These are phyloP conservation scores for Archivesica marissinica DNA, from an alignment of 1,140 invertebrate genomes.

Conservation along the genomic window DNA sequence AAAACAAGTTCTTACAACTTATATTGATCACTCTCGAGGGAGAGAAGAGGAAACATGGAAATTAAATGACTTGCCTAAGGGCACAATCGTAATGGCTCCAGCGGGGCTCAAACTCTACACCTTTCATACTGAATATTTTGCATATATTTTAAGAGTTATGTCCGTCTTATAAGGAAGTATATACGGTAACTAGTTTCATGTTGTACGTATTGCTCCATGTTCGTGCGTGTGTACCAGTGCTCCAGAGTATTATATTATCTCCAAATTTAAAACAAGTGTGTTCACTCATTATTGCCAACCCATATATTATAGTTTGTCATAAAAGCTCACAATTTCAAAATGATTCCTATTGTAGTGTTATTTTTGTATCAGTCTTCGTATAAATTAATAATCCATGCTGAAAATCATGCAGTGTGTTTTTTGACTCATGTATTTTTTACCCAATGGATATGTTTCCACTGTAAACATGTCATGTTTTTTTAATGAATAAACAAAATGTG, in stretches of 20 bases:
- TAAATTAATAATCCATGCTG: background rate
- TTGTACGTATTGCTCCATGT: background rate
- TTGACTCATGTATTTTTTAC: background rate
- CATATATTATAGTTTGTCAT: background rate
- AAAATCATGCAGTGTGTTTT: background rate
- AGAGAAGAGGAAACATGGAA: no score
- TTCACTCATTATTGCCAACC: background rate
- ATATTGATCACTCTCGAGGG: no score
- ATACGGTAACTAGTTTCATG: background rate
- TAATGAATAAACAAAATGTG: background rate
- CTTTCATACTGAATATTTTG: no score
- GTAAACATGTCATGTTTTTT: background rate
- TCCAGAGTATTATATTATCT: background rate
- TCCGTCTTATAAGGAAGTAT: background rate
- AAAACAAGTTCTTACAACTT: no score
- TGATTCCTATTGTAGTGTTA: background rate
- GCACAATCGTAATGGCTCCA: background rate
- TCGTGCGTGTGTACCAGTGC: background rate
- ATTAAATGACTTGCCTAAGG: no score
- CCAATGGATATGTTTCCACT: background rate
- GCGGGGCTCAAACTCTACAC: no score
- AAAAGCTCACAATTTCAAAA: background rate
- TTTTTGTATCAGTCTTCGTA: background rate
- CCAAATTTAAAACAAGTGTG: background rate
- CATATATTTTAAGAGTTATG: background rate